Base-by-base conservation (phyloP, 2,888 invertebrate species). In the Amphimallon solstitiale region DNA sequence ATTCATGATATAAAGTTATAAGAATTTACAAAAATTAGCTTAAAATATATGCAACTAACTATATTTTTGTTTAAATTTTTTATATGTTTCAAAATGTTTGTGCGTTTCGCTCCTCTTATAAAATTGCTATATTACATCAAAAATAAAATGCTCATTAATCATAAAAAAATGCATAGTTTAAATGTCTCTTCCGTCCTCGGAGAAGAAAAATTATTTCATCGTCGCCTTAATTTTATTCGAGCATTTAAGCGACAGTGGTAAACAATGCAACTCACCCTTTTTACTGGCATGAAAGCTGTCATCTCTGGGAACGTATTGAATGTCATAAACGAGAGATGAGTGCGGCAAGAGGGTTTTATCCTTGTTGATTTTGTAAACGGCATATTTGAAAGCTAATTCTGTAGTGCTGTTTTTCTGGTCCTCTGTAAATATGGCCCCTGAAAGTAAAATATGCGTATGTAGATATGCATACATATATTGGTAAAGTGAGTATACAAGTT, bases 341-440 rank as follows among this genome's bases (percentile, higher is more conserved):
- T 94, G 92, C 0, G 95, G 92, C 63, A 97, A 85, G 12, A 97
- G 84, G 68, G 86, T 88, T 63, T 91, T 87, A 76, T 96, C 95
- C 77, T 94, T 93, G 84, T 97, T 97, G 78, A 97, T 93, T 72
- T 93, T 89, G 83, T 96, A 95, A 10, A 97, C 94, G 5, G 97
- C 96, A 85, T 95, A 96, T 78, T 95, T 95, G 84, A 97, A 97
- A 1, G 97, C 95, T 72, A 95, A 85, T 82, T 96, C 95, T 0
- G 92, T 89, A 70, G 92, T 92, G 72, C 92, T 93, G 71, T 94
- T 93, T 69, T 92, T 90, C 70, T 93, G 91, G 76, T 97, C 95
- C 77, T 95, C 94, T 0, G 93, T 93, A 83, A 97, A 96, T 72
- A 97, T 92, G 45, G 95, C 96, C 77, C 95, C 96, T 96, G 86